Evolutionary conservation across 1,140 invertebrate species (phyloP), one percentile per base, ranked within the genome.

Genomic region (Drosophila yakuba): DNA sequence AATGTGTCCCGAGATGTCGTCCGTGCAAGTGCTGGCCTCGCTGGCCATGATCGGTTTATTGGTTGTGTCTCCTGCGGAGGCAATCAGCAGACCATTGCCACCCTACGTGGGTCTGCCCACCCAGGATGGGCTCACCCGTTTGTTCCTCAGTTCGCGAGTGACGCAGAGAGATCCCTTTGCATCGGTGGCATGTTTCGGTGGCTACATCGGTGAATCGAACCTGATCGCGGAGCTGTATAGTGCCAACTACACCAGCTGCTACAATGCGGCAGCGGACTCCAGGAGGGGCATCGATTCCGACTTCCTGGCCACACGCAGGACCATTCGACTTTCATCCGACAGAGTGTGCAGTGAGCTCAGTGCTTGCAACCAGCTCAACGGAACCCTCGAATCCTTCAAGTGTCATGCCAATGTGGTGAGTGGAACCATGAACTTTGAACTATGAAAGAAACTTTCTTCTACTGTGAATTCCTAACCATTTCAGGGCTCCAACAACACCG

Each of bases 131-230:
- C 74, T 91, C 36, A 83, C 90, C 2, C 80, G 68, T 7, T 48
- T 91, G 39, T 91, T 91, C 55, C 73, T 91, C 8, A 84, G 51
- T 25, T 90, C 90, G 4, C 74, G 82, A 36, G 61, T 90, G 15
- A 89, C 84, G 5, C 74, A 60, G 20, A 80, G 73, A 8, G 82
- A 91, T 68, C 90, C 90, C 8, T 41, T 47, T 14, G 67, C 59
- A 7, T 90, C 90, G 25, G 73, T 91, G 28, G 69, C 75, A 20
- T 91, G 90, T n/a, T 91, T 91, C 55, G 76, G 71, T 3, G 83
- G 91, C 54, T 91, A 91, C 20, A 91, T 91, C n/a, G 71, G 72
- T 1, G 78, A 91, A 32, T 89, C 83, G 15, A 91, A 88, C 59
- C 35, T 47, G 6, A 90, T 90, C 35, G 55, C 80, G 5, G 80